Evolutionary conservation across 2,888 invertebrate species (phyloP), one percentile per base, ranked within the genome.

Genomic region (Ectemnius cavifrons): DNA sequence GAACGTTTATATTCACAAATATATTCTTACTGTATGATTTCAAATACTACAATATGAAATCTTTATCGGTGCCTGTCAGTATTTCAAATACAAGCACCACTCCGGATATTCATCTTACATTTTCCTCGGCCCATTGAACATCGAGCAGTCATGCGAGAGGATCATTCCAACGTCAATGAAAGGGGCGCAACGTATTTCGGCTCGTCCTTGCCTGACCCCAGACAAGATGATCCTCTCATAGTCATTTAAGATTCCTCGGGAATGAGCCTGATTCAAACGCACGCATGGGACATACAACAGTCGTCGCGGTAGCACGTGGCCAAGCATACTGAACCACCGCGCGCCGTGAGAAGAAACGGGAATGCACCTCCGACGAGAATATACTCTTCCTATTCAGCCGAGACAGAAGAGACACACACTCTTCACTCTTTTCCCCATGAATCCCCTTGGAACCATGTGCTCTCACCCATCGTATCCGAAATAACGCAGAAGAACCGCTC

Each of bases 191-290:
- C 64, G 69, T 65, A 69, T 73, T 72, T 67, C 20, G 68, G 60
- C 57, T 70, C 68, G 77, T 76, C 77, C 77, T 77, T 77, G 77
- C 75, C 57, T 49, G 68, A 65, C 60, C 75, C 59, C 73, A 37
- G 71, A 56, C 20, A 45, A 64, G 66, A 60, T 27, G 63, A 56
- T 60, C 65, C 60, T 57, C 59, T 20, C 58, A n/a, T 28, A 28
- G 37, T 37, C 49, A 60, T 45, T 78, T 78, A 79, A 78, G 78
- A 79, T 79, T 78, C 79, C 56, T 69, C 63, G 65, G 63, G 75
- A 79, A 73, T 78, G 69, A 60, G 75, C 49, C 75, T 74, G 75
- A 78, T 79, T 79, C 77, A 79, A 79, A 78, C 78, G 78, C 65
- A 72, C 72, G 77, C 72, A 16, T 13, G n/a, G 77, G 73, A 77